phyloP scores from a whole-genome alignment of 2,113 vertebrate species.

The Ornithorhynchus anatinus region DNA sequence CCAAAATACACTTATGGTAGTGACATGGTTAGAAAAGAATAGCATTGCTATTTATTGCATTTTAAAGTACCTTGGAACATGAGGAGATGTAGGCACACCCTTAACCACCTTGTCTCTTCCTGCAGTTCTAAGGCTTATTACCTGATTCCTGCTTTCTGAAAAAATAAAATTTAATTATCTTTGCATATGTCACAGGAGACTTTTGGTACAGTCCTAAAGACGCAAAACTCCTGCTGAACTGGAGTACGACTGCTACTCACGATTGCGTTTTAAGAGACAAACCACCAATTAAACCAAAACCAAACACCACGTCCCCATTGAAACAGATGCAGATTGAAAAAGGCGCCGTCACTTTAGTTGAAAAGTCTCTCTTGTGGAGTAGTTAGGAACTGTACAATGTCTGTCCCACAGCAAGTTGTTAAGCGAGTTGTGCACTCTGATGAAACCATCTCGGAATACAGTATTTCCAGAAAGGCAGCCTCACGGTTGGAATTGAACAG shows the following conservation, averaged over 20 bases:
- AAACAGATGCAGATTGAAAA: constrained; percentile 52
- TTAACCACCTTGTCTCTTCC: constrained; percentile 32
- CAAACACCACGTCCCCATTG: constrained; percentile 20
- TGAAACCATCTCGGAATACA: constrained; percentile 10
- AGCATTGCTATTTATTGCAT: constrained; percentile 51
- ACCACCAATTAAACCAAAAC: neutral
- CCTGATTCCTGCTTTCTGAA: constrained; percentile 73
- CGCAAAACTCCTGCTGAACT: constrained; percentile 44
- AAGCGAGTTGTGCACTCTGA: constrained; percentile 21
- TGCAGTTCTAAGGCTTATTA: constrained; percentile 63
- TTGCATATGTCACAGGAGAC: constrained; percentile 57
- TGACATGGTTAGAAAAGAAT: neutral
- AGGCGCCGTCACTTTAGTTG: constrained; percentile 29
- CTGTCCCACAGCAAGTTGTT: constrained; percentile 32
- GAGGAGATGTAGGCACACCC: constrained; percentile 62
- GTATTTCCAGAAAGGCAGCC: constrained; percentile 9
- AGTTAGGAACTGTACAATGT: constrained; percentile 12
- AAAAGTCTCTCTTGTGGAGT: constrained; percentile 35
- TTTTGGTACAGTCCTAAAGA: constrained; percentile 44
- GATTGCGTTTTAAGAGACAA: constrained; percentile 29
- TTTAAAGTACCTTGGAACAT: constrained; percentile 36
- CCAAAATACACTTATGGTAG: neutral
- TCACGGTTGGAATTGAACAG: neutral
- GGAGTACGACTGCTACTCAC: constrained; percentile 37
- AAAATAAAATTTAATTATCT: constrained; percentile 65